A percentile compares a stretch with the other conserved stretches of the same genome.
phyloP scores from a whole-genome alignment of 2,888 invertebrate genomes.

The Lepas anatifera region DNA sequence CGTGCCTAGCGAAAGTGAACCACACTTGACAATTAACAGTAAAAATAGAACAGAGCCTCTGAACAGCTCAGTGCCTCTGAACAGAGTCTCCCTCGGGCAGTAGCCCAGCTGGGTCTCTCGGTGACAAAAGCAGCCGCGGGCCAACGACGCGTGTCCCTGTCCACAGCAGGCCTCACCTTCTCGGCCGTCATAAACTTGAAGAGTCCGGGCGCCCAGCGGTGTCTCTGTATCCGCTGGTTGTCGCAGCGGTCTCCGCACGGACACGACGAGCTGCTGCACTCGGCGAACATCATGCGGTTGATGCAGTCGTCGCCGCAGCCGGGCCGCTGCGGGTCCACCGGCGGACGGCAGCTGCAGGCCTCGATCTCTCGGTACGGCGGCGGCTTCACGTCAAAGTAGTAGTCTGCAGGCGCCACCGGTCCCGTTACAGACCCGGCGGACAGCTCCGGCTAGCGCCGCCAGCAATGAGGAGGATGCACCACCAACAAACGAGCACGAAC shows the following conservation, averaged over 20 bases:
- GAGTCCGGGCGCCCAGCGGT: constrained; percentile 77
- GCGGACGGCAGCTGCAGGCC: constrained; percentile 59
- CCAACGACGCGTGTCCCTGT: no score
- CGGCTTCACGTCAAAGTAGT: constrained; percentile 51
- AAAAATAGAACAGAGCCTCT: no score
- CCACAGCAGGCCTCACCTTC: constrained; percentile 40
- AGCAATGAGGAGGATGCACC: no score
- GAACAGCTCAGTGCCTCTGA: no score
- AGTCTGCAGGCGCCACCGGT: constrained; percentile 34
- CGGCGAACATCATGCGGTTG: constrained; percentile 83
- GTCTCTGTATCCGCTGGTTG: constrained; percentile 85
- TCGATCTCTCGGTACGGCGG: constrained; percentile 51
- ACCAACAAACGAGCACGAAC: no score
- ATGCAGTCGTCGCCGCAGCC: constrained; percentile 89
- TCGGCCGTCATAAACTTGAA: constrained; percentile 84
- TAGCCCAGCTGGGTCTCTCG: no score
- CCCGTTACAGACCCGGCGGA: no score
- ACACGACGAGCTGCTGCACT: constrained; percentile 74
- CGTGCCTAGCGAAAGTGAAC: no score
- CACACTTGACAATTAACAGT: no score
- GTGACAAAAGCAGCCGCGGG: neutral
- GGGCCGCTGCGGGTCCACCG: constrained; percentile 35
- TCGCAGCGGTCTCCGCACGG: constrained; percentile 73
- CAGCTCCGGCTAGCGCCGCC: no score
- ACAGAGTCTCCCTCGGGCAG: no score